phyloP scores from a whole-genome alignment of 2,113 vertebrate species.

The Coturnix japonica region DNA sequence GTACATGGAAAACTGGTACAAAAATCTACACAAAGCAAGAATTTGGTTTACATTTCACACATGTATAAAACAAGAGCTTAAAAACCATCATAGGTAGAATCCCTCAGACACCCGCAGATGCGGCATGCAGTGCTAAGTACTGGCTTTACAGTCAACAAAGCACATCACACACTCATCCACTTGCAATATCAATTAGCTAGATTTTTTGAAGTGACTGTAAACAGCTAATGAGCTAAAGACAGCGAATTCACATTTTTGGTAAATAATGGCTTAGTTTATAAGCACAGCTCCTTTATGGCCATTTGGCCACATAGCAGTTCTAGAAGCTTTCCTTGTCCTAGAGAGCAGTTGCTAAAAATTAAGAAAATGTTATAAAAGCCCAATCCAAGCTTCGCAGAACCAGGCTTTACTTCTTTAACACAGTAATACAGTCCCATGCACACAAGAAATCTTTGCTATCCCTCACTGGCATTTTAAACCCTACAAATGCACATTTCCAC shows the following conservation, averaged over 20 bases:
- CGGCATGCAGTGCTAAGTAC: not conserved
- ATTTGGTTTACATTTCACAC: not conserved
- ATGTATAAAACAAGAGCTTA: not conserved
- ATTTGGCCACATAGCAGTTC: not conserved
- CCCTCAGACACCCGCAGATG: not conserved
- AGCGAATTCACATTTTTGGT: not conserved
- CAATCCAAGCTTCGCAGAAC: not conserved
- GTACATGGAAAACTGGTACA: not conserved
- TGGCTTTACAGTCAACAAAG: not conserved
- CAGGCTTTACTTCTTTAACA: not conserved
- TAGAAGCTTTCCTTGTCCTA: not conserved
- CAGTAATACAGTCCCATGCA: not conserved
- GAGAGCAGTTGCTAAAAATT: not conserved
- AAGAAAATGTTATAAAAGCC: not conserved
- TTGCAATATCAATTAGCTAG: not conserved
- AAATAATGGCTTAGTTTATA: not conserved
- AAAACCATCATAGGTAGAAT: not conserved
- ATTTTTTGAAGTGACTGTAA: not conserved
- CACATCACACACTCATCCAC: not conserved
- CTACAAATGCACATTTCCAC: not conserved
- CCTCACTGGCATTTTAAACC: not conserved
- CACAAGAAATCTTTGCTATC: not conserved
- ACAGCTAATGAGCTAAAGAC: constrained; percentile 11
- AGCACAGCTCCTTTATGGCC: not conserved
- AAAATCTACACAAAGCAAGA: not conserved